Evolutionary conservation across 2,113 vertebrate species (phyloP).

Genomic region (Megaceryle maxima): DNA sequence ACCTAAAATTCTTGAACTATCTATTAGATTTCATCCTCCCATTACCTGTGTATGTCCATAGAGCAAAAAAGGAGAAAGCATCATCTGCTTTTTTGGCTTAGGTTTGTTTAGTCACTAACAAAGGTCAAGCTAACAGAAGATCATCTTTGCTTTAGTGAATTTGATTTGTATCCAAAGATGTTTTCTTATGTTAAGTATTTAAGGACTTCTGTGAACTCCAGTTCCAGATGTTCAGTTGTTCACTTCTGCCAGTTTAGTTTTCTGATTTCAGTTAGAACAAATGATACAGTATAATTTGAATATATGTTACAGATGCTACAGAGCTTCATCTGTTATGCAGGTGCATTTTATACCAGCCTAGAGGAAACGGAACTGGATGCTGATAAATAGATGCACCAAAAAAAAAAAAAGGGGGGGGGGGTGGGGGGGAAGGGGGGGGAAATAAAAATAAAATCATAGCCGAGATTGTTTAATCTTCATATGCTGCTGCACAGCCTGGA

Average conservation of each 20-base stretch:
- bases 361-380: neutral
- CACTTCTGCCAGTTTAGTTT: neutral
- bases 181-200: neutral
- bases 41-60: neutral
- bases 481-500: neutral
- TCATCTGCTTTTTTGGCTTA: neutral
- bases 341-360: neutral
- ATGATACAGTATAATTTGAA: neutral
- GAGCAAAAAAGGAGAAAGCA: neutral
- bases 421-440: neutral
- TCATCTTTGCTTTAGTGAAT: neutral
- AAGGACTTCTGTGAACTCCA: neutral
- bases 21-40: neutral
- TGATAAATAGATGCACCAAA: neutral
- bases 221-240: slow-evolving; percentile 13
- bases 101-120: neutral
- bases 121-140: neutral
- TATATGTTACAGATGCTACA: neutral
- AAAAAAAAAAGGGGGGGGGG: neutral
- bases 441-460: neutral
- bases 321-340: neutral
- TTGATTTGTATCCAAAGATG: neutral
- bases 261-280: slow-evolving; percentile 3
- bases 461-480: neutral
- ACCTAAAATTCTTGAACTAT: neutral